phyloP scores from a whole-genome alignment of 1,140 invertebrate species.

The Pachypeltis micranthus region DNA sequence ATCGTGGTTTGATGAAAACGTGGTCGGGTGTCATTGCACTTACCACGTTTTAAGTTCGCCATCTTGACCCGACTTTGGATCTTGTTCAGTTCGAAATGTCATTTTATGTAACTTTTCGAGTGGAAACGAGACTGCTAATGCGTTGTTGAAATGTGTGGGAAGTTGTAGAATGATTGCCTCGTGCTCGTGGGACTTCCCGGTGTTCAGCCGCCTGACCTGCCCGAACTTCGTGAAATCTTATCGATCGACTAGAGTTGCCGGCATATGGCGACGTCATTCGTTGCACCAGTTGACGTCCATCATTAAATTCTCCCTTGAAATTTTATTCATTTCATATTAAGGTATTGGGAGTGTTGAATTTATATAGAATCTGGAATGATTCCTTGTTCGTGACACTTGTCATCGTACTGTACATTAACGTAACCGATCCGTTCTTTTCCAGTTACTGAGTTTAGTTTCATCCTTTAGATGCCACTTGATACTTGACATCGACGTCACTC shows the following conservation, averaged over 20 bases:
- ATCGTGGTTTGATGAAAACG: neutral
- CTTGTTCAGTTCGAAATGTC: too few species aligned
- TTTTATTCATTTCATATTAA: neutral
- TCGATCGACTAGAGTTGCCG: neutral
- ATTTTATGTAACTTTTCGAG: neutral
- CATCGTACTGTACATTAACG: neutral
- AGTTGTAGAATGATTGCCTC: neutral
- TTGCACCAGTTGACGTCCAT: slow-evolving; percentile 1
- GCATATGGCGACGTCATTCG: slow-evolving; percentile 7
- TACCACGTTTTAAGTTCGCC: slow-evolving; percentile 4
- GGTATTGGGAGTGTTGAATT: too few species aligned
- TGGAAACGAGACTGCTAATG: neutral
- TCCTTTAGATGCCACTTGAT: neutral
- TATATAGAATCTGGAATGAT: too few species aligned
- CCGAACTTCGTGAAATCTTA: neutral
- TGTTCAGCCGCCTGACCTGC: neutral
- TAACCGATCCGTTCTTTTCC: neutral
- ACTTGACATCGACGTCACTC: neutral
- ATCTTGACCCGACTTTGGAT: neutral
- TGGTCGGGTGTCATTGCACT: neutral
- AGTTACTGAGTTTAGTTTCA: neutral
- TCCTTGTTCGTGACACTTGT: neutral
- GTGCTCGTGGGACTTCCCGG: neutral
- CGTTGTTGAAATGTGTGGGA: neutral
- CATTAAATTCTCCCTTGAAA: neutral